Percentiles rank a stretch among this genome's conserved stretches.
Evolutionary conservation across 2,113 vertebrate genomes (phyloP).

Genomic region (Reinhardtius hippoglossoides): DNA sequence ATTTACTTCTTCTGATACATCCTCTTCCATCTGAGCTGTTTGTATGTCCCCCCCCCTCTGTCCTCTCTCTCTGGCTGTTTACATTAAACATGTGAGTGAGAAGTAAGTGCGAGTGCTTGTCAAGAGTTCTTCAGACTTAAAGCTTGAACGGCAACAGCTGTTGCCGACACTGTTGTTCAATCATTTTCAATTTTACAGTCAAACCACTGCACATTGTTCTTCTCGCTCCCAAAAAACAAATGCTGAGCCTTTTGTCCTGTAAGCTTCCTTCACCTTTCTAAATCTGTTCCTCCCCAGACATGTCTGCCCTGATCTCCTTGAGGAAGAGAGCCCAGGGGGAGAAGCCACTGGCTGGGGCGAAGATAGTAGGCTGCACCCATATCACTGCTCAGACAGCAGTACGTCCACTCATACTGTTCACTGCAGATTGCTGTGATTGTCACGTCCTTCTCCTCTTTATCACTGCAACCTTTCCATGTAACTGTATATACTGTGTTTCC

Average conservation of each 20-base stretch:
- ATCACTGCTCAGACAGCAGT: constrained; percentile 98
- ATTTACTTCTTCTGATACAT: not conserved
- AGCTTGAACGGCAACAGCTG: constrained; percentile 53
- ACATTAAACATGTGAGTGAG: constrained; percentile 35
- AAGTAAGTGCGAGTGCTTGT: constrained; percentile 16
- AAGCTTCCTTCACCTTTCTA: constrained; percentile 15
- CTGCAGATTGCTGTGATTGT: not conserved
- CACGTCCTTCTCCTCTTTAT: not conserved
- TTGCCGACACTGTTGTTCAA: constrained; percentile 7
- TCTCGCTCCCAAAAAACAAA: constrained; percentile 14
- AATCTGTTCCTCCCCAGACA: constrained; percentile 85
- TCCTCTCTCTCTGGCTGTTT: constrained; percentile 12
- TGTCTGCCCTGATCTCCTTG: constrained; percentile 97
- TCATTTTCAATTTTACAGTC: constrained; percentile 29
- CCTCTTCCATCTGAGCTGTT: too few species aligned
- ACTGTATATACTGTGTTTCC: constrained; percentile 1
- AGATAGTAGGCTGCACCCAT: constrained; percentile 98
- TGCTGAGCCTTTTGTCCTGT: constrained; percentile 13
- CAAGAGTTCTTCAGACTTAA: constrained; percentile 43
- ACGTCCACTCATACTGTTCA: constrained; percentile 60
- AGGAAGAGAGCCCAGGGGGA: constrained; percentile 98
- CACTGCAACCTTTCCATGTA: not conserved
- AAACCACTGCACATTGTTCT: constrained; percentile 1
- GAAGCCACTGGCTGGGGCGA: constrained; percentile 96
- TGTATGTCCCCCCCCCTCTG: too few species aligned